These are phyloP conservation scores for Perdita meconis DNA, from an alignment of 2,888 invertebrate species.

Conservation along the genomic window DNA sequence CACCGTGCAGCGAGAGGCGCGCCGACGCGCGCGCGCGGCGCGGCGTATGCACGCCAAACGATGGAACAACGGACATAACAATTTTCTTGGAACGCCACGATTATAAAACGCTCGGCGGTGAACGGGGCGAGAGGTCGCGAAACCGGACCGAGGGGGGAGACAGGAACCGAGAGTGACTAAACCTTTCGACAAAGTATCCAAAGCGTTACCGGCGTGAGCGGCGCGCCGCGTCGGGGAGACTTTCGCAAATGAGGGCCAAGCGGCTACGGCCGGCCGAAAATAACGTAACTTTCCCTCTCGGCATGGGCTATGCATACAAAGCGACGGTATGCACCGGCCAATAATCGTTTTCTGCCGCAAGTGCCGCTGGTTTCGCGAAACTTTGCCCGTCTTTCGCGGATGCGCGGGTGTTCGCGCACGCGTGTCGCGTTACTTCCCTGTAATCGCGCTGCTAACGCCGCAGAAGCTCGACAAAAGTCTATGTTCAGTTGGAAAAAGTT, in stretches of 20 bases:
- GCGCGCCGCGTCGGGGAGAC: slow-evolving; percentile 17
- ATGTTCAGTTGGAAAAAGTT: not conserved
- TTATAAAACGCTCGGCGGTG: slow-evolving; percentile 2
- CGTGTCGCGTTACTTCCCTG: slow-evolving; percentile 33
- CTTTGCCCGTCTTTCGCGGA: slow-evolving; percentile 43
- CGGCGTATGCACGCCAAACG: not conserved
- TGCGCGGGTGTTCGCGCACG: slow-evolving; percentile 22
- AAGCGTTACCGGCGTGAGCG: no score
- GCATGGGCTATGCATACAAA: slow-evolving; percentile 59
- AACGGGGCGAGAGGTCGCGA: not conserved
- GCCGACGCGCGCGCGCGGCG: no score
- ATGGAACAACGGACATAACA: not conserved
- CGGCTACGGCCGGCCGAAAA: slow-evolving; percentile 57
- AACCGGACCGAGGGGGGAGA: not conserved
- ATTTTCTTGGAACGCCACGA: not conserved
- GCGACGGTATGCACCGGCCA: slow-evolving; percentile 46
- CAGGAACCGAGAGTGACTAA: not conserved
- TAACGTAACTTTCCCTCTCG: slow-evolving; percentile 68
- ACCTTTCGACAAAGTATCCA: slow-evolving; percentile 28
- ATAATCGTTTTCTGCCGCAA: slow-evolving; percentile 63
- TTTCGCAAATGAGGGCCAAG: slow-evolving; percentile 57
- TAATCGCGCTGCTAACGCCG: slow-evolving; percentile 21
- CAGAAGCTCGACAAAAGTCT: not conserved
- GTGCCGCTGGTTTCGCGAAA: slow-evolving; percentile 45
- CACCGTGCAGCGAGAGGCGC: not conserved